A percentile compares a stretch with the other conserved stretches of the same genome.
Conservation (phyloP, 2,888 invertebrate genomes). For the Caenorhabditis angaria region DNA sequence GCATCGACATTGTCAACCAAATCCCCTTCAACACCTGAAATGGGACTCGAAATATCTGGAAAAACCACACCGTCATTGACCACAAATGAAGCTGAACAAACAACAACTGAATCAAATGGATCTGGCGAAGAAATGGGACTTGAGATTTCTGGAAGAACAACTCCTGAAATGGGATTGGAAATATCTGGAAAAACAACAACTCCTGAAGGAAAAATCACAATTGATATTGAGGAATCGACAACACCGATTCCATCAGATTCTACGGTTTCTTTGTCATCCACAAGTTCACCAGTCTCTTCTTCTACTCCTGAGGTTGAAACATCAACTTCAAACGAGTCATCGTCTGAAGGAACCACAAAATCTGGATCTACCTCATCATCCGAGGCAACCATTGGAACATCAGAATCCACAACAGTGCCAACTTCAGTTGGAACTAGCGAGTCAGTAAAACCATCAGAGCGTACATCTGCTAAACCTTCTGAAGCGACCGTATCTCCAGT, state of each 20-base stretch:
- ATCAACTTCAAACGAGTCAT: not conserved
- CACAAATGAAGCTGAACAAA: not conserved
- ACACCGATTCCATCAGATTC: conserved; percentile 1
- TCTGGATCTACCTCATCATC: conserved; percentile 5
- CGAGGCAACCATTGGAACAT: conserved; percentile 1
- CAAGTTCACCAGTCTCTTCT: conserved; percentile 2
- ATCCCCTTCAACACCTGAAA: conserved; percentile 10
- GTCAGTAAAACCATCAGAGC: no score
- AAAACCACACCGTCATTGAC: not conserved
- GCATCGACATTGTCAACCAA: not conserved
- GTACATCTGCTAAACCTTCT: no score
- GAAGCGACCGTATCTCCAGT: conserved; percentile 16
- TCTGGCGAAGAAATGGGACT: conserved; percentile 3
- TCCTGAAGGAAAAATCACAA: not conserved
- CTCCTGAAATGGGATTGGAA: conserved; percentile 21
- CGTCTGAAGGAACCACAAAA: conserved; percentile 4
- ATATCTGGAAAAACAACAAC: conserved; percentile 13
- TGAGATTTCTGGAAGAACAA: not conserved
- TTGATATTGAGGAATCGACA: not conserved
- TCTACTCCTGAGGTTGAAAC: not conserved
- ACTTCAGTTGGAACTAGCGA: no score
- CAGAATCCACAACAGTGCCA: conserved; percentile 9
- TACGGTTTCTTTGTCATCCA: not conserved
- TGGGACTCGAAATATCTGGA: conserved; percentile 17
- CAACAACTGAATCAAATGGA: conserved; percentile 10